Evolutionary conservation across 2,113 vertebrate species (phyloP), one percentile per base, ranked within the genome.

Genomic region (Vulpes vulpes): DNA sequence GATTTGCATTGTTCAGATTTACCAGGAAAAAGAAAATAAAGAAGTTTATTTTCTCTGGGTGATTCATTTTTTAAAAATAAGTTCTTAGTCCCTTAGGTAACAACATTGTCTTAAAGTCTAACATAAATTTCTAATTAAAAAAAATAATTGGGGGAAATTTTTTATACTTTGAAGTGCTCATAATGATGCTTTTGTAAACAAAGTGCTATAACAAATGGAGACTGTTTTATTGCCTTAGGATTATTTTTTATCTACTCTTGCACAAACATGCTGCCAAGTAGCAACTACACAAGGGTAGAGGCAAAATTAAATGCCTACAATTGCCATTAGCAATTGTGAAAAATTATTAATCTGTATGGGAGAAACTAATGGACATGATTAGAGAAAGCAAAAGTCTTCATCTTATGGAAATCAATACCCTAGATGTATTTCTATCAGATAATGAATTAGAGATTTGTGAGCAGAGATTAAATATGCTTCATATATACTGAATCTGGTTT

Each of bases 291-390:
- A 57, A 80, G 67, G 1, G 25, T 49, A 74, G 88, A 78, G 69
- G 35, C 19, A 51, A 96, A 98, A 98, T 97, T 97, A 98, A 98
- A 97, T 98, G 86, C 91, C 59, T 89, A 69, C 73, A 64, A 96
- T 83, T 79, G 81, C 97, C 95, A 96, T 93, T 94, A 97, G 78
- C 65, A 95, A 89, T 83, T 96, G 55, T 60, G 73, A 95, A 96
- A 97, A 93, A 98, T 91, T 96, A 94, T 97, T 94, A 90, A 95
- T 95, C 96, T 97, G 95, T 93, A 94, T 95, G 74, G 81, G 89
- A 89, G 60, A 98, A 97, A 97, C 79, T 82, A 97, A 98, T 96
- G 93, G 94, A 86, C 73, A 83, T 19, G 96, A 95, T 95, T 95
- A 97, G 94, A 96, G 92, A 93, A 96, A 97, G 81, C 51, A 62